phyloP scores from a whole-genome alignment of 1,140 invertebrate species.

The Cyrtorhinus lividipennis region DNA sequence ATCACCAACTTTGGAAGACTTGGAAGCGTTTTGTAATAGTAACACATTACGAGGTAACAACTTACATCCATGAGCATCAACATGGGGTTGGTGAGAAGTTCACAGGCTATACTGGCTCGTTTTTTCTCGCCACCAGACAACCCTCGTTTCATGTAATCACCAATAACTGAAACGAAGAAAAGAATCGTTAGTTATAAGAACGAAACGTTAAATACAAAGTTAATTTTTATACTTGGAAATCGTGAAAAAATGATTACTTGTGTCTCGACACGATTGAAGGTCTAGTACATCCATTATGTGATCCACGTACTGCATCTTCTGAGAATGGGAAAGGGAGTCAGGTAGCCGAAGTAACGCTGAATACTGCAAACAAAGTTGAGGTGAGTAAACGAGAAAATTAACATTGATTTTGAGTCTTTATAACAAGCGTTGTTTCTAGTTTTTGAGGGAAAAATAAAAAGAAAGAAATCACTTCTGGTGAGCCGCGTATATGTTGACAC shows the following conservation, averaged over 20 bases:
- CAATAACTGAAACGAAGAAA: slow-evolving; percentile 44
- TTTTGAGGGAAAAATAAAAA: neutral
- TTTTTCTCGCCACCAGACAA: slow-evolving; percentile 79
- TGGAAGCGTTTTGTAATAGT: too few relatives aligned
- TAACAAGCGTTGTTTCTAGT: neutral
- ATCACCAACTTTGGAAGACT: too few relatives aligned
- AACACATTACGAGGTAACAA: too few relatives aligned
- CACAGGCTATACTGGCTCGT: slow-evolving; percentile 71
- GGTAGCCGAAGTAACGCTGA: slow-evolving; percentile 56
- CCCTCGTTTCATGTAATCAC: slow-evolving; percentile 60
- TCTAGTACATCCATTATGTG: slow-evolving; percentile 66
- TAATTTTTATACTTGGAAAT: neutral
- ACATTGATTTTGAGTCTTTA: neutral
- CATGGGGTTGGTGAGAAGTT: slow-evolving; percentile 68
- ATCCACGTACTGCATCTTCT: slow-evolving; percentile 66
- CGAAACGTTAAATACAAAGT: neutral
- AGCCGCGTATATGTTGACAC: too few relatives aligned
- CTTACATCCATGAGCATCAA: slow-evolving; percentile 75
- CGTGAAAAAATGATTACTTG: slow-evolving; percentile 37
- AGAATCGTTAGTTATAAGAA: too few relatives aligned
- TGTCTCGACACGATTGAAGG: slow-evolving; percentile 59
- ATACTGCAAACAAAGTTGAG: slow-evolving; percentile 38
- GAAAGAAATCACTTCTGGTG: too few relatives aligned
- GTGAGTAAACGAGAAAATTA: neutral
- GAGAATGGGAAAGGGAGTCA: slow-evolving; percentile 51